phyloP scores from a whole-genome alignment of 2,113 vertebrate species.

The Excalfactoria chinensis region DNA sequence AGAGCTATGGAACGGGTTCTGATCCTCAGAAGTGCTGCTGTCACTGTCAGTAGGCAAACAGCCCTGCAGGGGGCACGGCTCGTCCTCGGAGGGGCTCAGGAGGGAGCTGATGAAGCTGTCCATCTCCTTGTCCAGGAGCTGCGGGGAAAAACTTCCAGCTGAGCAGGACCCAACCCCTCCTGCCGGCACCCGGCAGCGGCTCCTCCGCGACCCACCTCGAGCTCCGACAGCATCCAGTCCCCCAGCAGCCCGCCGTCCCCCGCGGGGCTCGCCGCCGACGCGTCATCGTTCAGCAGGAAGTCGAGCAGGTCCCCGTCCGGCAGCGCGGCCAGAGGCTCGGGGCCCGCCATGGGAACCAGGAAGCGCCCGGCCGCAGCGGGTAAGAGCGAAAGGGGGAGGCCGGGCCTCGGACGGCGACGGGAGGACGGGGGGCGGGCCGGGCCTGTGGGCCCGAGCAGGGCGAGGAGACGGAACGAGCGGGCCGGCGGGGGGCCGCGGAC shows the following conservation, averaged over 20 bases:
- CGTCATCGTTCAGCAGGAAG: background rate
- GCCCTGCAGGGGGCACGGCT: constrained; percentile 28
- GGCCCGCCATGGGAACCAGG: too few species aligned
- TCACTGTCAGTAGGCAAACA: constrained; percentile 76
- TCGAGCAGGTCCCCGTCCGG: background rate
- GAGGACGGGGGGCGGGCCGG: too few species aligned
- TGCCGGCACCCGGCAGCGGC: background rate
- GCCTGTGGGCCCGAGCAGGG: too few species aligned
- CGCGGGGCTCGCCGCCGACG: too few species aligned
- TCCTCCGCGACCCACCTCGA: background rate
- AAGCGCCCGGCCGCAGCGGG: too few species aligned
- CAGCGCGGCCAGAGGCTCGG: too few species aligned
- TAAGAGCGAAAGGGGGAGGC: too few species aligned
- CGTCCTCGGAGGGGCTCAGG: constrained; percentile 69
- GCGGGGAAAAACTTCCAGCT: background rate
- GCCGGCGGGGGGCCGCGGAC: too few species aligned
- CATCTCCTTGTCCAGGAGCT: constrained; percentile 83
- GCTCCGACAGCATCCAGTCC: background rate
- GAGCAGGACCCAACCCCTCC: background rate
- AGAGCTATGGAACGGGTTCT: constrained; percentile 34
- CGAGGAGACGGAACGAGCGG: too few species aligned
- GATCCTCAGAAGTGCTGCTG: constrained; percentile 79
- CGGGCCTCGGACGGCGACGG: too few species aligned
- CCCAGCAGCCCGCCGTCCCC: background rate
- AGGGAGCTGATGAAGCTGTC: constrained; percentile 86